phyloP scores from a whole-genome alignment of 2,888 invertebrate species.

The Tanytarsus gracilentus region DNA sequence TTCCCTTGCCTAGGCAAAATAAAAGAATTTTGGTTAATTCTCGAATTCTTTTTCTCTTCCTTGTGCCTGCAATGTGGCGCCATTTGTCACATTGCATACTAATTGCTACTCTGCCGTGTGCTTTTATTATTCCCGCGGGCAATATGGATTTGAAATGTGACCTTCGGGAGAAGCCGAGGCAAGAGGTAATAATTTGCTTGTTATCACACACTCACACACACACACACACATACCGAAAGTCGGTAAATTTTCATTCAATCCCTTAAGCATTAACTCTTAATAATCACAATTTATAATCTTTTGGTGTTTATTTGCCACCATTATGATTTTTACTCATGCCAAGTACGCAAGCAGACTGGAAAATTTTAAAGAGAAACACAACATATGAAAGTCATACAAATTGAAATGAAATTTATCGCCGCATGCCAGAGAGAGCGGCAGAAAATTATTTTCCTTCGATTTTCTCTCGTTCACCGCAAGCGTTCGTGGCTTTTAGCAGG shows the following conservation, averaged over 20 bases:
- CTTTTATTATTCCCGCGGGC: slow-evolving; percentile 7
- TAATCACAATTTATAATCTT: too few species aligned
- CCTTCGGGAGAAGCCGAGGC: slow-evolving; percentile 16
- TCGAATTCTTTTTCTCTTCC: neutral
- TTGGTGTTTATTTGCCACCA: too few species aligned
- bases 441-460: neutral
- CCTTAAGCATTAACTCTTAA: too few species aligned
- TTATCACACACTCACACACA: too few species aligned
- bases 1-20: neutral
- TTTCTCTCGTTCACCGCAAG: neutral
- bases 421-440: too few species aligned
- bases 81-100: slow-evolving; percentile 25
- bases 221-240: too few species aligned
- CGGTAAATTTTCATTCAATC: neutral
- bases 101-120: slow-evolving; percentile 11
- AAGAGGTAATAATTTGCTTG: slow-evolving; percentile 10
- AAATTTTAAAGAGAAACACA: too few species aligned
- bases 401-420: neutral
- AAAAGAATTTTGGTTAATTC: neutral
- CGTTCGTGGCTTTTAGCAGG: neutral
- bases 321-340: too few species aligned
- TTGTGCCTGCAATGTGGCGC: neutral
- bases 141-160: slow-evolving; percentile 2
- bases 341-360: too few species aligned
- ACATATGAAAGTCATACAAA: too few species aligned